Conservation (phyloP, 2,113 vertebrate species). For the Rhombomys opimus region DNA sequence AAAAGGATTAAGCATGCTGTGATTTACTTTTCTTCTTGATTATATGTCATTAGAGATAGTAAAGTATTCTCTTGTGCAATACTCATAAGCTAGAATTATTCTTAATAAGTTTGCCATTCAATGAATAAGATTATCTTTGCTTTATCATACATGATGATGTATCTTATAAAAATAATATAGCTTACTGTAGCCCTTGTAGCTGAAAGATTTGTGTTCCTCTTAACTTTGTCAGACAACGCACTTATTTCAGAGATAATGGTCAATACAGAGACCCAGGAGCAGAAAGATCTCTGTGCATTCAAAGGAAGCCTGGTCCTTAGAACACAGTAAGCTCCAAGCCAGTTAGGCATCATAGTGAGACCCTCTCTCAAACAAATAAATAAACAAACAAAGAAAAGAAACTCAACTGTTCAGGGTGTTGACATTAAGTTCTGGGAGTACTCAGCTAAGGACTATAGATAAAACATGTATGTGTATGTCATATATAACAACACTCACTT, state of each 20-base stretch:
- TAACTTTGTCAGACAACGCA: background rate
- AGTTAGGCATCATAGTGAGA: background rate
- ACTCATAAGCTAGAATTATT: conserved; percentile 26
- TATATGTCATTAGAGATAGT: background rate
- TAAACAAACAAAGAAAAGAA: background rate
- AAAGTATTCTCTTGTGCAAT: background rate
- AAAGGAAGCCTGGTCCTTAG: too few species aligned
- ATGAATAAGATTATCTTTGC: background rate
- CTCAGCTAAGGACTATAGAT: background rate
- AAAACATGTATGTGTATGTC: background rate
- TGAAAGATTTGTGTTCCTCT: background rate
- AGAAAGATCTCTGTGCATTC: background rate
- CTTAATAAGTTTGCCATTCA: background rate
- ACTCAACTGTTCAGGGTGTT: background rate
- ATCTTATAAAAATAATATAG: background rate
- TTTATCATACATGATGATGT: background rate
- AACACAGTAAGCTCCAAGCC: background rate
- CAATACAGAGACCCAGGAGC: background rate
- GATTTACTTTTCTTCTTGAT: conserved; percentile 14
- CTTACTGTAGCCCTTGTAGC: too few species aligned
- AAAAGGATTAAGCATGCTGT: background rate
- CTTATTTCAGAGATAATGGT: background rate
- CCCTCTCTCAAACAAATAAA: background rate
- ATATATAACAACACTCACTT: background rate
- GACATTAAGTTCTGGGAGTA: background rate